Conservation (phyloP, 2,113 vertebrate genomes). For the Hippoglossus stenolepis region DNA sequence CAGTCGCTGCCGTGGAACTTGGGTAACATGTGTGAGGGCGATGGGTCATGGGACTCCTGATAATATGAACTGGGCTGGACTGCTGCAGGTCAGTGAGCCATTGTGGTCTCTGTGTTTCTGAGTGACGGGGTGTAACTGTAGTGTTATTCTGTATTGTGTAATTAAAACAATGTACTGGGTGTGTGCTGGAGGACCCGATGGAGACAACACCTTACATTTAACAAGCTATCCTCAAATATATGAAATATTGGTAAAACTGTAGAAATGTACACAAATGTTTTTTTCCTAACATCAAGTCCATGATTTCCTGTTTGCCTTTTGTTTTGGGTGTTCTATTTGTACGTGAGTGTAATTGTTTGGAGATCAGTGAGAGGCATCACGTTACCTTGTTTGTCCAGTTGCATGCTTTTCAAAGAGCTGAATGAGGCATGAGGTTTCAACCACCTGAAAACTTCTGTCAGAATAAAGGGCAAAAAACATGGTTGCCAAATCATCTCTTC, state of each 20-base stretch:
- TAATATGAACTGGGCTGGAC: slow-evolving; percentile 75
- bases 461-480: slow-evolving; percentile 14
- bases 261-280: not conserved
- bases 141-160: not conserved
- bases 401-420: slow-evolving; percentile 49
- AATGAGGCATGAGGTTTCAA: slow-evolving; percentile 56
- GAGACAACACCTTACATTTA: not conserved
- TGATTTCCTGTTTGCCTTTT: slow-evolving; percentile 17
- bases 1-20: slow-evolving; percentile 48
- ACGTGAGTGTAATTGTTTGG: slow-evolving; percentile 31
- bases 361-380: slow-evolving; percentile 34
- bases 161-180: not conserved
- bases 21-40: slow-evolving; percentile 61
- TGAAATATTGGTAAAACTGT: not conserved
- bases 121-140: not conserved
- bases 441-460: slow-evolving; percentile 20
- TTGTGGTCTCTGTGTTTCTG: slow-evolving; percentile 21
- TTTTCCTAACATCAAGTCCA: not conserved
- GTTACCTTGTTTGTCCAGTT: slow-evolving; percentile 53
- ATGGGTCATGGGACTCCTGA: slow-evolving; percentile 72
- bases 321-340: slow-evolving; percentile 9
- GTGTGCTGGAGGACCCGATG: too few relatives aligned
- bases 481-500: slow-evolving; percentile 14
- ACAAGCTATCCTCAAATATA: not conserved
- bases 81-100: slow-evolving; percentile 79